Conservation (phyloP, 2,797 vertebrate genomes). For the Parambassis ranga region DNA sequence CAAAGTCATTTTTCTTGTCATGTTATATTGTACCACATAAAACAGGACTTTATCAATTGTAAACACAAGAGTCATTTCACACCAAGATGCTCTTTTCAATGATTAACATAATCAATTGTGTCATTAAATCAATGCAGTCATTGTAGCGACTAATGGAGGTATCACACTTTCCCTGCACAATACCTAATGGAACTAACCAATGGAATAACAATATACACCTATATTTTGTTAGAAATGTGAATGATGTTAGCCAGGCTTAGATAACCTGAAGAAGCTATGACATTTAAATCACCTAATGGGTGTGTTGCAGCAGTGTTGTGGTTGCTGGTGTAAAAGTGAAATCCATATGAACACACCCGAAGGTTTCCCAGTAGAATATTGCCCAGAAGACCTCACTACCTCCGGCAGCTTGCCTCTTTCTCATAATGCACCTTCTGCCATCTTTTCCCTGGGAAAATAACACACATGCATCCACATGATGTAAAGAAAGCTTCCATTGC, state of each 20-base stretch:
- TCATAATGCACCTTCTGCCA: too few species aligned
- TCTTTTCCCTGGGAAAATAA: too few species aligned
- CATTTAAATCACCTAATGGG: too few species aligned
- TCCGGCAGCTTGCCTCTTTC: too few species aligned
- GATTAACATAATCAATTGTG: slow-evolving; percentile 34
- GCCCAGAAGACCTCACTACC: too few species aligned
- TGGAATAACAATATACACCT: slow-evolving; percentile 22
- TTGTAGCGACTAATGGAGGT: slow-evolving; percentile 53
- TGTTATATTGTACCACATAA: slow-evolving; percentile 9
- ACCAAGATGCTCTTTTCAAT: slow-evolving; percentile 28
- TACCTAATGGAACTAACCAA: slow-evolving; percentile 13
- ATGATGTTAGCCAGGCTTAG: not conserved
- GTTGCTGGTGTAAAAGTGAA: too few species aligned
- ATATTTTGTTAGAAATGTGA: not conserved
- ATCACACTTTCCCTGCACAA: slow-evolving; percentile 29
- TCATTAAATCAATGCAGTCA: slow-evolving; percentile 59
- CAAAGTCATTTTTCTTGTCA: not conserved
- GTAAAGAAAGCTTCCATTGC: too few species aligned
- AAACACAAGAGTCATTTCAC: slow-evolving; percentile 41
- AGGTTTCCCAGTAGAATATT: too few species aligned
- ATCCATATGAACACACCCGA: too few species aligned
- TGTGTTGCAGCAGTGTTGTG: too few species aligned
- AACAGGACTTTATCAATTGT: not conserved
- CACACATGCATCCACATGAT: too few species aligned
- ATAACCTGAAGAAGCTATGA: too few species aligned